Evolutionary conservation across 2,797 vertebrate species (phyloP).

Genomic region (Myotis pilosus): DNA sequence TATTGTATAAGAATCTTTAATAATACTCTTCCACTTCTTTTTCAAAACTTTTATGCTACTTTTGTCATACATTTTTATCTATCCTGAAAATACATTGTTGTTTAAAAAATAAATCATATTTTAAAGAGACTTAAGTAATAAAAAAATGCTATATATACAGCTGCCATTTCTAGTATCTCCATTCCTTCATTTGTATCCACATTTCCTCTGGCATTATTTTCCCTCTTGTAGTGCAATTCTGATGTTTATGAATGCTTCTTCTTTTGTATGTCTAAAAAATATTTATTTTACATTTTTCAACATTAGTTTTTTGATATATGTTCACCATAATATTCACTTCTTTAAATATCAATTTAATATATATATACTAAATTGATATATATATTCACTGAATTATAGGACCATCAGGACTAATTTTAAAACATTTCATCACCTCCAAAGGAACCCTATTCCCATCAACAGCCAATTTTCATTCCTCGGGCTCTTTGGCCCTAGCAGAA

Average conservation of each 20-base stretch:
- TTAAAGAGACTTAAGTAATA: not conserved
- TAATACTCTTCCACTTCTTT: not conserved
- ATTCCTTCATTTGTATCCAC: not conserved
- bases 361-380: too few relatives aligned
- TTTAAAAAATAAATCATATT: not conserved
- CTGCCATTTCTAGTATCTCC: not conserved
- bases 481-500: not conserved
- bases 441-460: not conserved
- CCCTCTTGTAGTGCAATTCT: not conserved
- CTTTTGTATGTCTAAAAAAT: not conserved
- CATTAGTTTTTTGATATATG: not conserved
- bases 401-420: not conserved
- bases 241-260: not conserved
- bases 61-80: not conserved
- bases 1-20: not conserved
- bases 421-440: not conserved
- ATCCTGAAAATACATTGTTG: not conserved
- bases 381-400: not conserved
- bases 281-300: not conserved
- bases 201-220: not conserved
- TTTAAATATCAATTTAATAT: not conserved
- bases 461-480: not conserved
- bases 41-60: not conserved
- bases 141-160: not conserved
- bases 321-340: not conserved